Evolutionary conservation across 2,797 vertebrate genomes (phyloP).

Genomic region (Gadopsis bispinosus): DNA sequence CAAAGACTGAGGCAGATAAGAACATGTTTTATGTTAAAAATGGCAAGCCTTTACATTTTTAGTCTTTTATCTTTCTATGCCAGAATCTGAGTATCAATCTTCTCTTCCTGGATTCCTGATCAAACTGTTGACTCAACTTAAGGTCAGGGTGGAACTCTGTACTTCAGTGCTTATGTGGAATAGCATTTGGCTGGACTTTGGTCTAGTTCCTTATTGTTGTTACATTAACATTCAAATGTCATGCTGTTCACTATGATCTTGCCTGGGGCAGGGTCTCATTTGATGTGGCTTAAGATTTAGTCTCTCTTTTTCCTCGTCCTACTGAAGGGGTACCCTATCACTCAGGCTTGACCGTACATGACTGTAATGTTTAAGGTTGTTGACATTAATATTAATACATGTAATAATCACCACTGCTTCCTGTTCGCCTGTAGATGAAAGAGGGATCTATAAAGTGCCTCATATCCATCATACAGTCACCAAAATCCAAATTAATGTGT

Average conservation of each 20-base stretch:
- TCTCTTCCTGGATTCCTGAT: neutral
- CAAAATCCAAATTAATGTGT: constrained; percentile 1
- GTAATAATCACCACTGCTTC: neutral
- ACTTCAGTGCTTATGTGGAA: neutral
- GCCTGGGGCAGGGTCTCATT: neutral
- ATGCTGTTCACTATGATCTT: neutral
- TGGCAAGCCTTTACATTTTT: too few relatives aligned
- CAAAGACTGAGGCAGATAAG: neutral
- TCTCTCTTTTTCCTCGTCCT: neutral
- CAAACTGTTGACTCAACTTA: neutral
- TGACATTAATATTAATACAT: constrained; percentile 9
- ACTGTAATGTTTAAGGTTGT: neutral
- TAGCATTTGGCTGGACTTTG: too few relatives aligned
- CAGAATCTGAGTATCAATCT: neutral
- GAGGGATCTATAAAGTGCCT: neutral
- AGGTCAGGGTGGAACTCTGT: neutral
- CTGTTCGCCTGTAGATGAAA: neutral
- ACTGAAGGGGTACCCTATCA: neutral
- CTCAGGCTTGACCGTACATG: neutral
- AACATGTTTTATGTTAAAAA: neutral
- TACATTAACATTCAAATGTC: neutral
- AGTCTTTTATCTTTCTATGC: neutral
- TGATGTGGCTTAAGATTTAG: neutral
- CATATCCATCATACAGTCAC: constrained; percentile 18
- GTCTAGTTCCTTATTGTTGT: neutral